Base-by-base conservation (phyloP, 2,888 invertebrate species). In the Dolomedes plantarius region DNA sequence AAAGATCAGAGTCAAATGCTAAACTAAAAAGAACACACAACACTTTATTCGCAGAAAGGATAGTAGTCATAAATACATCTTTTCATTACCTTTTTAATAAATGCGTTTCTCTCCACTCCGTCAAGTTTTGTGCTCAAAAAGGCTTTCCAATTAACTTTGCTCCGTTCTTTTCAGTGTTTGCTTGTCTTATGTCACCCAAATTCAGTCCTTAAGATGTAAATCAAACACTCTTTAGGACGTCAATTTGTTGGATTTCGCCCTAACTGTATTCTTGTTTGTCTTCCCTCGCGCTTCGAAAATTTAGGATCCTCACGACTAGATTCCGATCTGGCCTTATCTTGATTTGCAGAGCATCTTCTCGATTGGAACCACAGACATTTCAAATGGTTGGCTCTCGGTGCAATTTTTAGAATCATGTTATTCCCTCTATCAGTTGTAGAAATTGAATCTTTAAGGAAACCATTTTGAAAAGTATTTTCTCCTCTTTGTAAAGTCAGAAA, bases 361-460 rank as follows among this genome's bases (percentile, higher is more conserved):
- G 1, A 23, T 56, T 1, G 16, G 23, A 46, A 16, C 7, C 23
- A 56, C 16, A 16, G 19, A 46, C 11, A 36, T 36, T 36, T 36
- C 9, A 9, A 46, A 41, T 16, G 5, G 16, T 7, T 7, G 36
- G 36, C 2, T 46, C 56, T 56, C 23, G 23, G 11, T 1, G 56
- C n/a, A 56, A 56, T 23, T 23, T 56, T 23, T 6, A 13, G n/a
- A 31, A 39, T 79, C 79, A 79, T 7, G 79, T 79, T 32, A 79
- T 73, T 23, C 72, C 65, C 65, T 79, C 72, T 31, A 41, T 46
- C 3, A 46, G 13, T 16, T 65, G 64, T 7, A 79, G 72, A 41
- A 46, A 65, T 16, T 31, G 50, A n/a, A 36, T 27, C 23, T 23
- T 19, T 13, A 71, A 29, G 13, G 5, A 16, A 28, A 28, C 46